Evolutionary conservation across 2,113 vertebrate genomes (phyloP).

Genomic region (Vicugna pacos): DNA sequence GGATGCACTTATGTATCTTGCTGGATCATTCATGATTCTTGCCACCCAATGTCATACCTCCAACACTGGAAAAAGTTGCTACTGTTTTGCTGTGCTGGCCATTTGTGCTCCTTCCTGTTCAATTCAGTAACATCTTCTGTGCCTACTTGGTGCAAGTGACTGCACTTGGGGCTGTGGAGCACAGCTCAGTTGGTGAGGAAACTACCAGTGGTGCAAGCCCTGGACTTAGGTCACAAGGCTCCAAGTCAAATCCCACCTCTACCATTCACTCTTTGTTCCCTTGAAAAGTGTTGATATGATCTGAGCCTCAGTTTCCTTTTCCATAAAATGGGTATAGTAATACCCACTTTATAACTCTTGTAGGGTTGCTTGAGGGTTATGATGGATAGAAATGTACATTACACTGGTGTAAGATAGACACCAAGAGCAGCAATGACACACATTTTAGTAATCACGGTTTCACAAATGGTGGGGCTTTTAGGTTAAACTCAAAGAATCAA

Average conservation of each 20-base stretch:
- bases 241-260: background rate
- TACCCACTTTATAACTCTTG: background rate
- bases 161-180: background rate
- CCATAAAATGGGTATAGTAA: background rate
- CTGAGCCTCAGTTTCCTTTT: slow-evolving; percentile 8
- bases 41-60: background rate
- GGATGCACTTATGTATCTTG: background rate
- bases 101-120: background rate
- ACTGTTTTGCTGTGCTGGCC: background rate
- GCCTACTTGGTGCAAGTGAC: rapidly evolving
- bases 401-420: background rate
- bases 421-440: background rate
- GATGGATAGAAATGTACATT: background rate
- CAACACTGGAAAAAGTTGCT: background rate
- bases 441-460: background rate
- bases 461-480: background rate
- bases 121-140: background rate
- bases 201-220: background rate
- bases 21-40: background rate
- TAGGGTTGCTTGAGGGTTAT: background rate
- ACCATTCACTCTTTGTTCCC: background rate
- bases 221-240: background rate
- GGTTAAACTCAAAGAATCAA: slow-evolving; percentile 1
- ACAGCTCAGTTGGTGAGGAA: background rate
- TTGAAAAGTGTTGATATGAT: background rate